A percentile compares a stretch with the other conserved stretches of the same genome.
These are phyloP conservation scores for Gymnocheta viridis DNA, from an alignment of 2,888 invertebrate species.

Conservation along the genomic window DNA sequence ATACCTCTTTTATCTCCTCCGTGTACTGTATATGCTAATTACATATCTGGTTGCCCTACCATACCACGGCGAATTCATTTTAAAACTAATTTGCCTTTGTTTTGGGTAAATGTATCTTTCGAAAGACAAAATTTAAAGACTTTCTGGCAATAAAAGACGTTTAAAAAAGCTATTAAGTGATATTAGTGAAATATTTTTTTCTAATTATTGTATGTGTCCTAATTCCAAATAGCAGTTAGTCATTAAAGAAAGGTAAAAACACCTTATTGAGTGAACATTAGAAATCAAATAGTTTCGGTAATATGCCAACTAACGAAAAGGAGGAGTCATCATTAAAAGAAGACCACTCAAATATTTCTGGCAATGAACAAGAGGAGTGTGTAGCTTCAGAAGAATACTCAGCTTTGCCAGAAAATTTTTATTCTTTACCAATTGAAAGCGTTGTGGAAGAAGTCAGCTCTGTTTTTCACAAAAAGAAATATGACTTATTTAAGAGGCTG, in stretches of 20 bases:
- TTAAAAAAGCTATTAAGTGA: too few relatives aligned
- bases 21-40: too few relatives aligned
- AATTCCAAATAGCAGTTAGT: background rate
- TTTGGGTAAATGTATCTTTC: too few relatives aligned
- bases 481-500: slow-evolving; percentile 78
- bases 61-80: too few relatives aligned
- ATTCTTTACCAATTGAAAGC: slow-evolving; percentile 50
- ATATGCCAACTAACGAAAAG: slow-evolving; percentile 27
- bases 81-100: too few relatives aligned
- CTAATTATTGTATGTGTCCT: too few relatives aligned
- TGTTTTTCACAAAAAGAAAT: slow-evolving; percentile 75
- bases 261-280: background rate
- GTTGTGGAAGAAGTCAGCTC: slow-evolving; percentile 3
- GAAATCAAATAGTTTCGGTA: background rate
- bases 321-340: slow-evolving; percentile 1
- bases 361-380: slow-evolving; percentile 38
- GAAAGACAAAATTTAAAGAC: too few relatives aligned
- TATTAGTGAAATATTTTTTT: too few relatives aligned
- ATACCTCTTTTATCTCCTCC: too few relatives aligned
- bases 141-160: too few relatives aligned
- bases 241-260: background rate
- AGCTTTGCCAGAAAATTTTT: slow-evolving; percentile 52
- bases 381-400: slow-evolving; percentile 59
- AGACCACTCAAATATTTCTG: background rate
- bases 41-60: too few relatives aligned